phyloP scores from a whole-genome alignment of 2,888 invertebrate species.

The Pardosa pseudoannulata region DNA sequence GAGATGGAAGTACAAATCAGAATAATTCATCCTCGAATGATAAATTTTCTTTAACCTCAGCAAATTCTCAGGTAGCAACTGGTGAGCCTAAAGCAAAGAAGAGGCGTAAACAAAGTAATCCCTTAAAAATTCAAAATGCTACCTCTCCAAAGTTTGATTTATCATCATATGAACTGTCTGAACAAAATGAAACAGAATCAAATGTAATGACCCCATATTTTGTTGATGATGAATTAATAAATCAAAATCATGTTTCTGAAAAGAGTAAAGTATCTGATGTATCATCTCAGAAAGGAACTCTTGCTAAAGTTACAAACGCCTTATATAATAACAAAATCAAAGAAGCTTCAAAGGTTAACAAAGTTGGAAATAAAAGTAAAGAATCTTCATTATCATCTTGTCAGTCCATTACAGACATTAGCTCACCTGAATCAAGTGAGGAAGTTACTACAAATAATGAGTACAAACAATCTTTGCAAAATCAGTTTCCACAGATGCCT shows the following conservation, averaged over 20 bases:
- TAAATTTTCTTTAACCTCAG: background rate
- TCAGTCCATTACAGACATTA: slow-evolving; percentile 59
- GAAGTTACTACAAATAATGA: slow-evolving; percentile 39
- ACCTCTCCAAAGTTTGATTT: slow-evolving; percentile 49
- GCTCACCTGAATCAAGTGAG: slow-evolving; percentile 58
- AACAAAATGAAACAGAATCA: slow-evolving; percentile 74
- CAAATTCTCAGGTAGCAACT: background rate
- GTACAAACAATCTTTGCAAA: slow-evolving; percentile 61
- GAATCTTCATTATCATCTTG: slow-evolving; percentile 51
- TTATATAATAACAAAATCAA: slow-evolving; percentile 64
- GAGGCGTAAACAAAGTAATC: slow-evolving; percentile 93
- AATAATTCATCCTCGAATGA: slow-evolving; percentile 33
- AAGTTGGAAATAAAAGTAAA: slow-evolving; percentile 31
- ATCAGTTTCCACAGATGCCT: slow-evolving; percentile 70
- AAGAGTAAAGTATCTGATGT: slow-evolving; percentile 41
- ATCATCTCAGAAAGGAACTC: slow-evolving; percentile 36
- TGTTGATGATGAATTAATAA: slow-evolving; percentile 20
- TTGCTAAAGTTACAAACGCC: slow-evolving; percentile 59
- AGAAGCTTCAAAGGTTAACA: slow-evolving; percentile 47
- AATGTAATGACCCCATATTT: slow-evolving; percentile 5
- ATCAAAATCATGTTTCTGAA: slow-evolving; percentile 38
- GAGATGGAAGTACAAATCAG: slow-evolving; percentile 42
- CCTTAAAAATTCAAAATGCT: slow-evolving; percentile 82
- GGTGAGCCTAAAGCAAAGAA: slow-evolving; percentile 81
- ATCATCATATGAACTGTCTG: slow-evolving; percentile 38